Conservation (phyloP, 2,113 vertebrate genomes). For the Melierax canorus region DNA sequence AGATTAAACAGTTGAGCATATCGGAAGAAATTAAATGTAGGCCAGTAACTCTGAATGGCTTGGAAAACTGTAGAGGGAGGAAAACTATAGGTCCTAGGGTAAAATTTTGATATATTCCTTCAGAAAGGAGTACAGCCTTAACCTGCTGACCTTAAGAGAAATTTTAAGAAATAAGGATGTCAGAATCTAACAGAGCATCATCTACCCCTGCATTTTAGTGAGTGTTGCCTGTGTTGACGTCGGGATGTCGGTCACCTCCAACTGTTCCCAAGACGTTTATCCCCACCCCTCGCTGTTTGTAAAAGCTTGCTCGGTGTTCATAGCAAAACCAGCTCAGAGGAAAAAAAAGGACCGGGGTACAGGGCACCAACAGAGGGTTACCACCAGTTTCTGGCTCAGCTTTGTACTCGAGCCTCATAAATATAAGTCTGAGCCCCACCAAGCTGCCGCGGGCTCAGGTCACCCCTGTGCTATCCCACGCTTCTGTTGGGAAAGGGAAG, state of each 20-base stretch:
- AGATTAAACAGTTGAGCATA: constrained; percentile 12
- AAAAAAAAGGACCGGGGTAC: background rate
- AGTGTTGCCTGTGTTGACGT: background rate
- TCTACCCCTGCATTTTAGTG: background rate
- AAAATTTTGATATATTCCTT: background rate
- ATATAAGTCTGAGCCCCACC: background rate
- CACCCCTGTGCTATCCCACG: no score
- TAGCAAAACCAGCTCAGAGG: background rate
- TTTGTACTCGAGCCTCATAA: background rate
- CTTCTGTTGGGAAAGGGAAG: background rate
- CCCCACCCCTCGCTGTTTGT: background rate
- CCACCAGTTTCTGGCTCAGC: background rate
- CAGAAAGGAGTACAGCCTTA: background rate
- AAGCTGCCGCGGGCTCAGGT: fast-evolving
- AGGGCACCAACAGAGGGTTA: fast-evolving
- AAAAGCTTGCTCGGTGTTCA: background rate
- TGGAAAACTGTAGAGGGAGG: background rate
- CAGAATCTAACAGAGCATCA: background rate
- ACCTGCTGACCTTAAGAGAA: background rate
- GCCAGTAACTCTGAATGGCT: background rate
- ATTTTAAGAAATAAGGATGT: background rate
- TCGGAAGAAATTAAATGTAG: constrained; percentile 33
- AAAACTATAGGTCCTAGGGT: background rate
- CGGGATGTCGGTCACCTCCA: background rate
- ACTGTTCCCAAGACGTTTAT: background rate